These are phyloP conservation scores for Plagodis dolabraria DNA, from an alignment of 2,888 invertebrate species.

Conservation along the genomic window DNA sequence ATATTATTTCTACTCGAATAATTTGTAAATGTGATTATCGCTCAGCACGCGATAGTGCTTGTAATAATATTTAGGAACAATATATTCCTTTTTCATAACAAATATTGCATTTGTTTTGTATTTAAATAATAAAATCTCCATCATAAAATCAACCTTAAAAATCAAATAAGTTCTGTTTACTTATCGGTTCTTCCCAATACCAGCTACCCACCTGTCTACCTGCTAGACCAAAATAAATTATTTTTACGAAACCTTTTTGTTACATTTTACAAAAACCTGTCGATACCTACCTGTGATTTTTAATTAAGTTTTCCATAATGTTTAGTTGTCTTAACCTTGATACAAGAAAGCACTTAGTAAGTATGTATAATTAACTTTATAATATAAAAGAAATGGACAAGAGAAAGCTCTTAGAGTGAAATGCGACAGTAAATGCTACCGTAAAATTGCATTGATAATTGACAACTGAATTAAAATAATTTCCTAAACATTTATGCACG, in stretches of 20 bases:
- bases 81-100: too few relatives aligned
- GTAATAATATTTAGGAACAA: too few relatives aligned
- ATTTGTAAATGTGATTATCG: too few relatives aligned
- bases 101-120: too few relatives aligned
- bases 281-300: background rate
- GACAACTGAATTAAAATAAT: too few relatives aligned
- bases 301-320: background rate
- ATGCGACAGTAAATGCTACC: background rate
- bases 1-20: too few relatives aligned
- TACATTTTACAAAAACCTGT: background rate
- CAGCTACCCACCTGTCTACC: background rate
- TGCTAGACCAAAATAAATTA: background rate
- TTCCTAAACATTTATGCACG: too few relatives aligned
- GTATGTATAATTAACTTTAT: constrained; percentile 2
- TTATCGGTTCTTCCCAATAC: background rate
- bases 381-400: constrained; percentile 5
- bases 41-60: too few relatives aligned
- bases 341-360: constrained; percentile 5
- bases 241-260: background rate
- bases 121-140: too few relatives aligned
- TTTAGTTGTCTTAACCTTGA: background rate
- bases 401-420: background rate
- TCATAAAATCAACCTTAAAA: too few relatives aligned
- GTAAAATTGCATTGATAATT: background rate
- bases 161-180: too few relatives aligned